Evolutionary conservation across 2,888 invertebrate genomes (phyloP), one percentile per base, ranked within the genome.

Genomic region (Busseola fusca): DNA sequence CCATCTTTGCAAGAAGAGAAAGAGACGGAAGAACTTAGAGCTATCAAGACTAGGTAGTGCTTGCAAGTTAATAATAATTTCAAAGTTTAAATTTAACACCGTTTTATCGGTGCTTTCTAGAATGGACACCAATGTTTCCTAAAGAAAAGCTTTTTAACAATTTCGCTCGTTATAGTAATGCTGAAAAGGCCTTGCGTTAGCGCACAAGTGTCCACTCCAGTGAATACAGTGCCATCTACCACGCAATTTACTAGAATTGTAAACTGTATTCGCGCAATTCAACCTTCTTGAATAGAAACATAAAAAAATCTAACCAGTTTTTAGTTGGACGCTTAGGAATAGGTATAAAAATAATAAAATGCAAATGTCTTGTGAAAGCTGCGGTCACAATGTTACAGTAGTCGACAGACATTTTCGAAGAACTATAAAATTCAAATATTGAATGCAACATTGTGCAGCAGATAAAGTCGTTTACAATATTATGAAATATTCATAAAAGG

Each of bases 401-500:
- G 85, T 86, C 86, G 84, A 87, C 86, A 87, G 77, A 73, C 81
- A 86, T 87, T 89, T 91, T 90, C 89, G 86, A 88, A 86, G 84
- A 88, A 86, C 91, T 86, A 91, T 93, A 93, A 93, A 93, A 90
- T 89, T 87, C 83, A 90, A 91, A 91, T 87, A 88, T 88, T 88
- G 88, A 90, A 92, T 90, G 88, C 91, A 91, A 93, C 93, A 92
- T 91, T 93, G 93, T 92, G 80, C 83, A 63, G 88, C 84, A 89
- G 89, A 93, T 93, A 91, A 93, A 94, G 93, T 91, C 87, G 91
- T 94, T 92, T 92, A 92, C 93, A 93, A 93, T 93, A 91, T 91
- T 90, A 94, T 94, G 93, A 94, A 94, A 94, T 94, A 94, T 94
- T 94, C 93, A 94, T 94, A 92, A 91, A 93, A 91, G 89, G 87